A percentile compares a stretch with the other conserved stretches of the same genome.
Conservation (phyloP, 1,140 invertebrate species). For the Kradibia gibbosae region DNA sequence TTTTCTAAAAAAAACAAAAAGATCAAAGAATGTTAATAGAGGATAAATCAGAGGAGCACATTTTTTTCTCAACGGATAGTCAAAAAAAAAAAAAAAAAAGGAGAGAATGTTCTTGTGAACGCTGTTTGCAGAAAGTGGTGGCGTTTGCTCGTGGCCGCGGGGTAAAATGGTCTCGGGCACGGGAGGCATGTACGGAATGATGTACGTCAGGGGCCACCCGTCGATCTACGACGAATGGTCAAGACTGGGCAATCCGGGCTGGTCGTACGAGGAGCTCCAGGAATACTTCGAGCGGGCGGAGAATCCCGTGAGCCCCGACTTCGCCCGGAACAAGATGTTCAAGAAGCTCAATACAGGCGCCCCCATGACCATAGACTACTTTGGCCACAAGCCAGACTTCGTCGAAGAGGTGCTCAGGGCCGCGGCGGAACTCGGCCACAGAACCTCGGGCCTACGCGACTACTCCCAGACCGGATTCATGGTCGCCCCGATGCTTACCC, state of each 20-base stretch:
- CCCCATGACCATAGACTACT: conserved; percentile 71
- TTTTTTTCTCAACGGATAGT: too few species aligned
- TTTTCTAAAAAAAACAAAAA: too few species aligned
- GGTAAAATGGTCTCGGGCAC: conserved; percentile 83
- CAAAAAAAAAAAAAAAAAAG: too few species aligned
- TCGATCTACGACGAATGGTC: conserved; percentile 84
- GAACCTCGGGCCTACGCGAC: conserved; percentile 77
- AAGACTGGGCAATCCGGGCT: conserved; percentile 84
- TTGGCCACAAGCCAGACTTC: conserved; percentile 73
- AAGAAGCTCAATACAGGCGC: conserved; percentile 56
- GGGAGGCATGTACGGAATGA: conserved; percentile 85
- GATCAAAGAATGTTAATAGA: too few species aligned
- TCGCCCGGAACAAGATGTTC: conserved; percentile 56
- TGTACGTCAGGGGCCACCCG: conserved; percentile 83
- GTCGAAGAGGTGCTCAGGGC: conserved; percentile 78
- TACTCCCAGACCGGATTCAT: conserved; percentile 76
- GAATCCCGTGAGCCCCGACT: conserved; percentile 60
- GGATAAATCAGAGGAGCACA: too few species aligned
- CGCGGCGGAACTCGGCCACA: conserved; percentile 81
- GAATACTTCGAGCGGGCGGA: conserved; percentile 72
- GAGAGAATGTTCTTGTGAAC: background rate
- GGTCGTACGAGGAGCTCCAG: conserved; percentile 89
- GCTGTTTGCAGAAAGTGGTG: conserved; percentile 68
- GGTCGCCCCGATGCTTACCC: conserved; percentile 73
- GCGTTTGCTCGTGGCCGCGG: conserved; percentile 81